Evolutionary conservation across 2,113 vertebrate genomes (phyloP), one percentile per base, ranked within the genome.

Genomic region (Sylvietta virens): DNA sequence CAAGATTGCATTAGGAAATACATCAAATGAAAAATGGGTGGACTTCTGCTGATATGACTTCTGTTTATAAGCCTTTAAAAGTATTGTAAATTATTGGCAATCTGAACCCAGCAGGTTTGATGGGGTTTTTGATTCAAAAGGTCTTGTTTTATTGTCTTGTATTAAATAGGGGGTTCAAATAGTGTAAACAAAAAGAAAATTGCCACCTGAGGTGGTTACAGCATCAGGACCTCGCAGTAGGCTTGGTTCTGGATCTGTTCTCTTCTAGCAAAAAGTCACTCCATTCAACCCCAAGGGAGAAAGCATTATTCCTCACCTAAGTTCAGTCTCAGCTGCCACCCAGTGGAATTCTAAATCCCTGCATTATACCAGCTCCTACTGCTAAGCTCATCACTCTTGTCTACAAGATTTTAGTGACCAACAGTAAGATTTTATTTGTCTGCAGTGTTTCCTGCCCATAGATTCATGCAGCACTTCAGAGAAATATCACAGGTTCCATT

Each of bases 291-390:
- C 27, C 56, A 56, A 47, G 69, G 66, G 23, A 45, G 58, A 77
- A 74, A 70, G 24, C 40, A 16, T 72, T 57, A 50, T 44, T 77
- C 11, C 42, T 40, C 79, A 86, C 44, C 74, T 66, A 88, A 87
- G 74, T 22, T 77, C 81, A 97, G 90, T 73, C 88, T 96, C 85
- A 97, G 82, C 81, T 95, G 95, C 95, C 96, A 95, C 95, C 96
- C 95, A 96, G 94, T 94, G 96, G 96, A 93, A 90, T 74, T 65
- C 53, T 24, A 80, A 78, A 69, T 90, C 20, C 31, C 67, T 96
- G 85, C 95, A 96, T 92, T 88, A 60, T 33, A n/a, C 56, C 37
- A 35, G 20, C n/a, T 86, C 39, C 44, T 50, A 6, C 18, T 26
- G 3, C 42, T 54, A 19, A 19, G 22, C 40, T 70, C 51, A 24